These are phyloP conservation scores for Lindbergichthys nudifrons DNA, from an alignment of 2,797 vertebrate species.

Conservation along the genomic window DNA sequence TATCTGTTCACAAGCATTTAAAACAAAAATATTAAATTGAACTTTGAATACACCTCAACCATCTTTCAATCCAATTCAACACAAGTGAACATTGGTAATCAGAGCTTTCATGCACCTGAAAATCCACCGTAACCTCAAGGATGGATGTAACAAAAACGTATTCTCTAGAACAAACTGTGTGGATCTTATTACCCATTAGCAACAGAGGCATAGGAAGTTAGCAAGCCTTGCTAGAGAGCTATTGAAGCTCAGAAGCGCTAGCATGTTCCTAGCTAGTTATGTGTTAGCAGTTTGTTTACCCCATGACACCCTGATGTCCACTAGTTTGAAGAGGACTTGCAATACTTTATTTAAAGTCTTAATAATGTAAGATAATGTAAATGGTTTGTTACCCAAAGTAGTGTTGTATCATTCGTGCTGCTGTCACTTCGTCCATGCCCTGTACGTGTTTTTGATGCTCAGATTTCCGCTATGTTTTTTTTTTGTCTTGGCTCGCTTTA, in stretches of 20 bases:
- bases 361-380: slow-evolving; percentile 4
- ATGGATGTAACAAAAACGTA: not conserved
- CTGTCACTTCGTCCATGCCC: slow-evolving; percentile 24
- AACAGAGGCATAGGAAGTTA: not conserved
- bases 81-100: no score
- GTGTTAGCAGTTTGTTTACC: not conserved
- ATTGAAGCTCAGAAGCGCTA: no score
- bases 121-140: not conserved
- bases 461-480: slow-evolving; percentile 34
- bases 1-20: no score
- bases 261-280: not conserved
- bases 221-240: not conserved
- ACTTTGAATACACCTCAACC: no score
- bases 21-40: no score
- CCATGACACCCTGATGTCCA: not conserved
- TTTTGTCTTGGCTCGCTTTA: slow-evolving; percentile 52
- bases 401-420: slow-evolving; percentile 17
- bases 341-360: not conserved
- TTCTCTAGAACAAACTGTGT: not conserved
- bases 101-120: no score
- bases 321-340: not conserved
- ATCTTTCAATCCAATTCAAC: no score
- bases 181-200: not conserved
- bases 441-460: slow-evolving; percentile 36
- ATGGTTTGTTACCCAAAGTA: slow-evolving; percentile 15